Evolutionary conservation across 2,113 vertebrate species (phyloP), one percentile per base, ranked within the genome.

Genomic region (Thunnus maccoyii): DNA sequence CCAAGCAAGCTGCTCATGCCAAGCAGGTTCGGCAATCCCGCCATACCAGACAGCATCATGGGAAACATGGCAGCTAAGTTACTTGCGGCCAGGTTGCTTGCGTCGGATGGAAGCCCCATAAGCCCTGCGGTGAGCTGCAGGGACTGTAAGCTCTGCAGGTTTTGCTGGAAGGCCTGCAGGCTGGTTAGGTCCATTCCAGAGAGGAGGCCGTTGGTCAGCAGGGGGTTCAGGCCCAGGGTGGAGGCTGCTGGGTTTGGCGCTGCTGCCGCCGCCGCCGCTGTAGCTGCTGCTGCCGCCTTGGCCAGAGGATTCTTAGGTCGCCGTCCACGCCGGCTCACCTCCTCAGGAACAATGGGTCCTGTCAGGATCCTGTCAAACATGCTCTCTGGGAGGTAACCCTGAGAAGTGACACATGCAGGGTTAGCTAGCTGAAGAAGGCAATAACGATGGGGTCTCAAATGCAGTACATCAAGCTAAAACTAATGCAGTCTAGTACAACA

Each of bases 331-430:
- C 98, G 94, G 89, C 98, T 99, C 44, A 99, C 98, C 92, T 99
- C 98, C 69, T 99, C 98, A 1, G 98, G 96, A 82, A 99, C 97
- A 12, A 99, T 97, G 9, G 98, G 98, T 32, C 98, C 98, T 0
- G 98, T 99, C 63, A 99, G 95, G 89, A 99, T 99, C 3, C 98
- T 96, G 78, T 99, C 98, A 69, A 96, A 99, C 98, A 99, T 99
- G 17, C 94, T 98, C 84, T 97, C 98, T 3, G 98, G 98, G 67
- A 99, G 97, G 89, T 98, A 99, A 3, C 98, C 98, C 98, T 99
- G 85, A 0, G 78, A 10, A 71, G 67, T 5, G 18, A 60, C 17
- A 17, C 1, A 65, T 0, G 27, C 7, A 62, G 5, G 7, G 17
- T 71, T 46, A 70, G 55, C 30, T 3, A 56, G 14, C 16, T 15